Percentiles rank a stretch among this genome's conserved stretches.
These are phyloP conservation scores for Cylloceria caligata DNA, from an alignment of 2,888 invertebrate genomes.

Conservation along the genomic window DNA sequence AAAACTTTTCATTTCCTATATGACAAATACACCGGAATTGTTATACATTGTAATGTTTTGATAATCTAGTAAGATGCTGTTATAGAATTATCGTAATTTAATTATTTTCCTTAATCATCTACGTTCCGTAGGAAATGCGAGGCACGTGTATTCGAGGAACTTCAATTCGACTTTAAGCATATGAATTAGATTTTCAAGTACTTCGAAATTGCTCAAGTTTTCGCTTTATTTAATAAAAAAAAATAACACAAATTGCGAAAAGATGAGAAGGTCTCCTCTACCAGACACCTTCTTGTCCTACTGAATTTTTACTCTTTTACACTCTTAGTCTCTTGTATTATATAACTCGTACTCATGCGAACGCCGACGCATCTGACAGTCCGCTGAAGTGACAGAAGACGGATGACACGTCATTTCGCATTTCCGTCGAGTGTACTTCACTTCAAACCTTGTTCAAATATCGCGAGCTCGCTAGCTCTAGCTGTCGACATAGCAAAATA, in stretches of 20 bases:
- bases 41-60: background rate
- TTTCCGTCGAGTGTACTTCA: conserved; percentile 35
- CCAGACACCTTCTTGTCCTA: background rate
- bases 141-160: background rate
- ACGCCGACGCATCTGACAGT: conserved; percentile 47
- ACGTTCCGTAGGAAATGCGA: background rate
- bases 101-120: background rate
- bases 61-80: background rate
- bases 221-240: background rate
- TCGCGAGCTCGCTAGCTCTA: conserved; percentile 18
- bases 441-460: conserved; percentile 13
- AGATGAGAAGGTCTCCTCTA: too few species aligned
- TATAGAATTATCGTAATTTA: background rate
- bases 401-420: conserved; percentile 55
- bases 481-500: conserved; percentile 53
- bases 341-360: conserved; percentile 9
- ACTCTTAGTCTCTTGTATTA: background rate
- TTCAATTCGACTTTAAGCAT: background rate
- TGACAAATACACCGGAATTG: background rate
- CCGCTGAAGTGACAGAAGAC: conserved; percentile 44
- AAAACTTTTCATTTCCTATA: background rate
- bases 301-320: background rate
- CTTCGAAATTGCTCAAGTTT: background rate
- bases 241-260: background rate
- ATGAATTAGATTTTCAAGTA: background rate